phyloP scores from a whole-genome alignment of 2,797 vertebrate genomes.

The Enteromius viviparus region DNA sequence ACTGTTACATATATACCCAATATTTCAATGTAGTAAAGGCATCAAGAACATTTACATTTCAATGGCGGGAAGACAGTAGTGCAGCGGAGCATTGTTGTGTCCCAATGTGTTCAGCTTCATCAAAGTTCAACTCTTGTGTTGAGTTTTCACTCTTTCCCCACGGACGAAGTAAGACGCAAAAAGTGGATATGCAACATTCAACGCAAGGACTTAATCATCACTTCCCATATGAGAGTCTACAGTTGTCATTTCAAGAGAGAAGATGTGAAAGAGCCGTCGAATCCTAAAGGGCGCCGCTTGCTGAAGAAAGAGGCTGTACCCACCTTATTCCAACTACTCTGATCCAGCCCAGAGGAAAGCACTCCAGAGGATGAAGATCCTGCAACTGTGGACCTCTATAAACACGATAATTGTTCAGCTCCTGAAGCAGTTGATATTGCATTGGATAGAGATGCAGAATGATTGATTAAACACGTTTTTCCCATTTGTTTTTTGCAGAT shows the following conservation, averaged over 20 bases:
- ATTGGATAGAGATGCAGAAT: not conserved
- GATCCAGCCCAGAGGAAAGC: not conserved
- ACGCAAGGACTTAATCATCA: not conserved
- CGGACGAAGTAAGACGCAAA: not conserved
- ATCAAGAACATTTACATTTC: slow-evolving; percentile 9
- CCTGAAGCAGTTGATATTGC: not conserved
- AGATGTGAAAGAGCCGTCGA: slow-evolving; percentile 1
- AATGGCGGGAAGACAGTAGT: not conserved
- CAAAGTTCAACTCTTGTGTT: slow-evolving; percentile 24
- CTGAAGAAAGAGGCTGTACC: not conserved
- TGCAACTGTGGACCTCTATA: not conserved
- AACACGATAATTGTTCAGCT: not conserved
- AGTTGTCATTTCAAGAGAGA: slow-evolving; percentile 9
- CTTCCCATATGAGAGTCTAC: not conserved
- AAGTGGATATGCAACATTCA: not conserved
- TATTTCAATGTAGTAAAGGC: slow-evolving; percentile 13
- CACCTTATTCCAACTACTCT: not conserved
- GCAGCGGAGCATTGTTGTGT: not conserved
- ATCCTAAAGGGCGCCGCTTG: not conserved
- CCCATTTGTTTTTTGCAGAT: slow-evolving; percentile 47
- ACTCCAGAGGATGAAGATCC: not conserved
- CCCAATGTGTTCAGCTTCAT: slow-evolving; percentile 9
- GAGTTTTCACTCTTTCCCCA: slow-evolving; percentile 22
- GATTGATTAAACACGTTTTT: not conserved
- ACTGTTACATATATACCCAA: not conserved